Conservation (phyloP, 2,797 vertebrate genomes). For the Phataginus tricuspis region DNA sequence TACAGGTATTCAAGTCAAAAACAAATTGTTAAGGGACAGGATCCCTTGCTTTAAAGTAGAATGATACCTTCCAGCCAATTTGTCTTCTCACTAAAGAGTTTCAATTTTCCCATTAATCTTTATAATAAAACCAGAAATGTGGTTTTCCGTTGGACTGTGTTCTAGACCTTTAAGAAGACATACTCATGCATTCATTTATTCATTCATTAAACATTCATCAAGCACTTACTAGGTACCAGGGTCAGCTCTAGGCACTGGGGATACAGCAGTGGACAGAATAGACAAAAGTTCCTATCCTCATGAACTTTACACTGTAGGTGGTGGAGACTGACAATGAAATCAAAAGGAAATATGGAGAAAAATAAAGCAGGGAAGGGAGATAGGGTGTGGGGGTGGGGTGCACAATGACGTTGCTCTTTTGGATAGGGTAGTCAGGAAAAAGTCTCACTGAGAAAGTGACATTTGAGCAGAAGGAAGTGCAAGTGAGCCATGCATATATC, state of each 20-base stretch:
- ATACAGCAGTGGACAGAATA: not conserved
- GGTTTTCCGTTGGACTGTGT: not conserved
- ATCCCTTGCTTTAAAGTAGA: constrained; percentile 31
- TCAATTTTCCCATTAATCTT: constrained; percentile 40
- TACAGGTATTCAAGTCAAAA: constrained; percentile 37
- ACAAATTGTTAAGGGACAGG: not conserved
- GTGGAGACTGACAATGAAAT: not conserved
- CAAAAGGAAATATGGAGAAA: not conserved
- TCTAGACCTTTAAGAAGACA: not conserved
- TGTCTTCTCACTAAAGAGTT: constrained; percentile 28
- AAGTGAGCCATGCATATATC: not conserved
- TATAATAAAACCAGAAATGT: constrained; percentile 26
- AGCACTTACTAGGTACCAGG: not conserved
- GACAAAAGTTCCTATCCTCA: not conserved
- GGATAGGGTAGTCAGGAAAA: not conserved
- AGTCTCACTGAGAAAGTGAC: not conserved
- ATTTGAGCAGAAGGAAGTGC: not conserved
- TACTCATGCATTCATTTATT: not conserved
- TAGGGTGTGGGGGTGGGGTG: not conserved
- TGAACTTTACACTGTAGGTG: not conserved
- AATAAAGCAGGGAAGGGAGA: not conserved
- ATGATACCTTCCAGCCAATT: not conserved
- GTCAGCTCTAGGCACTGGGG: not conserved
- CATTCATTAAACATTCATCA: not conserved
- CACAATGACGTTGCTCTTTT: not conserved